These are phyloP conservation scores for Origma solitaria DNA, from an alignment of 2,113 vertebrate genomes.

Conservation along the genomic window DNA sequence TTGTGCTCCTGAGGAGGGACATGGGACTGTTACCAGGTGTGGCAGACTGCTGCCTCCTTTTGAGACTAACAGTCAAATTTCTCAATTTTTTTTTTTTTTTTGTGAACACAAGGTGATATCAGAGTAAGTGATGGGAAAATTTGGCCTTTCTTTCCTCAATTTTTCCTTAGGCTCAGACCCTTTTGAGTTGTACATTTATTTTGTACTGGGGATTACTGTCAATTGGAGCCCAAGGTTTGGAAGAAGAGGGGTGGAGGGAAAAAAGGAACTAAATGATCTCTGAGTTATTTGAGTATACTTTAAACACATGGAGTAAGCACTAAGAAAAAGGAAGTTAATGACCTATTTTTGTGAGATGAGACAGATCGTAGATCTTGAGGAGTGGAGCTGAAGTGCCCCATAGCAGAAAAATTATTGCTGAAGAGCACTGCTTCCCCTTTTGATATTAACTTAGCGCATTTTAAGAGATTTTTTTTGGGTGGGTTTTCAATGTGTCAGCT, in stretches of 20 bases:
- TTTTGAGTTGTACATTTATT: not conserved
- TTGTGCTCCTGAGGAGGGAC: not conserved
- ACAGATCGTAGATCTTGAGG: not conserved
- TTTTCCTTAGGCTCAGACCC: not conserved
- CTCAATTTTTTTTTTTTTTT: not conserved
- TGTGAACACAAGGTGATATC: not conserved
- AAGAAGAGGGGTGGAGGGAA: not conserved
- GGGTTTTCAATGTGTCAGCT: not conserved
- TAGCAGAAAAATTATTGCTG: not conserved
- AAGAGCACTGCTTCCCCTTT: not conserved
- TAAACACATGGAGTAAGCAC: not conserved
- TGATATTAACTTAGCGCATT: not conserved
- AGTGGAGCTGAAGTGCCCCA: not conserved
- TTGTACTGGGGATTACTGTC: not conserved
- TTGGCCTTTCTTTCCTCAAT: not conserved
- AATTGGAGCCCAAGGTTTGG: not conserved
- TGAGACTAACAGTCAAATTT: not conserved
- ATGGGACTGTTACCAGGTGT: not conserved
- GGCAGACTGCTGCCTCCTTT: not conserved
- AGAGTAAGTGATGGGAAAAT: not conserved
- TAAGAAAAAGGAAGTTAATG: constrained; percentile 4
- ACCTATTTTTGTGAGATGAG: not conserved
- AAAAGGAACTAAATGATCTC: not conserved
- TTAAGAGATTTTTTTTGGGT: not conserved
- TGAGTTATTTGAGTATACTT: not conserved